Evolutionary conservation across 2,113 vertebrate genomes (phyloP).

Genomic region (Gulo gulo): DNA sequence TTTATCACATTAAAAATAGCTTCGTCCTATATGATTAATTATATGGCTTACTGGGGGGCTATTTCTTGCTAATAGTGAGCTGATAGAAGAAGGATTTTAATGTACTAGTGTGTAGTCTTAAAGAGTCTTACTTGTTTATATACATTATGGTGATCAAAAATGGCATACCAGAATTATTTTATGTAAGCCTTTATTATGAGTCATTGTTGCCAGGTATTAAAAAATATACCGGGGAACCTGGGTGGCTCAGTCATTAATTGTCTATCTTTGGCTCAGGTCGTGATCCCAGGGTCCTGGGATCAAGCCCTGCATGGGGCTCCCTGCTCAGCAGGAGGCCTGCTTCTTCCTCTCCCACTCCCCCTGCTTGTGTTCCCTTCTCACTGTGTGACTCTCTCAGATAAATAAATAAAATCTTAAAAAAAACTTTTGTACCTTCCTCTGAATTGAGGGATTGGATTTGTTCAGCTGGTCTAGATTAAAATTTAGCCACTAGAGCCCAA

Average conservation of each 20-base stretch:
- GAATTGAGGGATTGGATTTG: neutral
- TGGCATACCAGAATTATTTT: neutral
- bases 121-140: neutral
- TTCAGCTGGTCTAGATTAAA: neutral
- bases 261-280: no score
- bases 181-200: neutral
- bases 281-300: no score
- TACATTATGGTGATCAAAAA: neutral
- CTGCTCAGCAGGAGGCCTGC: no score
- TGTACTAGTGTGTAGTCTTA: neutral
- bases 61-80: neutral
- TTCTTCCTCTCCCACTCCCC: no score
- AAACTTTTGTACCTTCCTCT: neutral
- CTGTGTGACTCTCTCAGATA: no score
- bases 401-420: neutral
- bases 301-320: no score
- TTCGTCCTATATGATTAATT: neutral
- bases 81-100: neutral
- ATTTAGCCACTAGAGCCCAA: neutral
- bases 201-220: neutral
- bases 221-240: neutral
- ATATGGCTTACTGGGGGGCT: neutral
- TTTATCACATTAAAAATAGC: constrained; percentile 22
- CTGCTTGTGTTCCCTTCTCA: no score
- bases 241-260: no score